Evolutionary conservation across 2,797 vertebrate genomes (phyloP), one percentile per base, ranked within the genome.

Genomic region (Lemur catta): DNA sequence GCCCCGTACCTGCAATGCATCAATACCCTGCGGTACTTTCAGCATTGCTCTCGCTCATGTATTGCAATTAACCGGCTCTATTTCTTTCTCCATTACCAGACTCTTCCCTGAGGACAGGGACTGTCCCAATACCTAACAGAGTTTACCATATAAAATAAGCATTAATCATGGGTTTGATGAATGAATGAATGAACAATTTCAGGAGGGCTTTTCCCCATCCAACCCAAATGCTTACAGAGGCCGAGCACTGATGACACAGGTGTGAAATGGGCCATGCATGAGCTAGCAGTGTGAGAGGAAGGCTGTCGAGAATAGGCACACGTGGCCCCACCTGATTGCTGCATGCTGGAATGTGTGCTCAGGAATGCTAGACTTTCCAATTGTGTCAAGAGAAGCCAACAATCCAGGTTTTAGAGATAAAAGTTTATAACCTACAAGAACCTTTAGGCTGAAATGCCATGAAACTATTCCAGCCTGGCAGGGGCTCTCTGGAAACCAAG

Each of bases 341-440:
- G 41, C 87, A 24, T 7, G 12, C 41, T 74, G 22, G 81, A 89
- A 74, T 10, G 0, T 0, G 10, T 89, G 50, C 50, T 75, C 50
- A 75, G n/a, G 94, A 94, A 85, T 1, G 11, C 82, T 38, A 57
- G 41, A 33, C 81, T 91, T 88, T 74, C 90, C 57, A 75, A 8
- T 22, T 28, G 24, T 91, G 78, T 85, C 80, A 57, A 74, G 59
- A 67, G 50, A 74, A 91, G 79, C 12, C 69, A 82, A 43, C 6
- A 71, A 41, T 43, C 7, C 55, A 63, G 38, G 71, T 57, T 75
- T 80, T 41, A 89, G 63, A 95, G 55, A 93, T 82, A 94, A 91
- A 81, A 48, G 33, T 93, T 88, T 76, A 50, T 61, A 67, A 61
- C 38, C 18, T 46, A 1, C 2, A 48, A 79, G 50, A 84, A 75